A percentile compares a stretch with the other conserved stretches of the same genome.
phyloP scores from a whole-genome alignment of 2,888 invertebrate species.

The Epistrophella euchroma region DNA sequence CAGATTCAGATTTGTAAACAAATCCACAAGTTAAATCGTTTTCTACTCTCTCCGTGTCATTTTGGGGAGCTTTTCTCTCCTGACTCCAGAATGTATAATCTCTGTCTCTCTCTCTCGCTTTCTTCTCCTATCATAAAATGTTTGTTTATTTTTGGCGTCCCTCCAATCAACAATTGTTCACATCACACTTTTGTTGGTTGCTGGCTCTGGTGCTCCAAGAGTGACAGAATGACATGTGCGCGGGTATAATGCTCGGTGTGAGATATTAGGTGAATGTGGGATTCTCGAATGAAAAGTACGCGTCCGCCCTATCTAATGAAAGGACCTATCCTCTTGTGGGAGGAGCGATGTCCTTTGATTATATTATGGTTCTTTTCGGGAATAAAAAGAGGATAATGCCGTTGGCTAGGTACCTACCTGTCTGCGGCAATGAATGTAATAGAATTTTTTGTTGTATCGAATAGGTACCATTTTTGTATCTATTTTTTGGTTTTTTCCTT shows the following conservation, averaged over 20 bases:
- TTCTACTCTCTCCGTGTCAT: slow-evolving; percentile 36
- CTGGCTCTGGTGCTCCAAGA: slow-evolving; percentile 60
- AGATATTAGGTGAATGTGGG: slow-evolving; percentile 70
- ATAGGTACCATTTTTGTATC: slow-evolving; percentile 4
- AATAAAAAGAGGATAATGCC: slow-evolving; percentile 42
- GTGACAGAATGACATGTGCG: slow-evolving; percentile 73
- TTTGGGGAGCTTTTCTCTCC: slow-evolving; percentile 62
- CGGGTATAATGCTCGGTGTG: slow-evolving; percentile 58
- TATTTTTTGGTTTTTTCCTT: slow-evolving; percentile 26
- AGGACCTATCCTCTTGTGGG: slow-evolving; percentile 75
- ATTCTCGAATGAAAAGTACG: slow-evolving; percentile 74
- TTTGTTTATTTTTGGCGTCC: slow-evolving; percentile 63
- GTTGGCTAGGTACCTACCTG: slow-evolving; percentile 58
- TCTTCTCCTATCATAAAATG: slow-evolving; percentile 40
- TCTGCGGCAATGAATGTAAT: slow-evolving; percentile 49
- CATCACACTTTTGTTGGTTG: slow-evolving; percentile 62
- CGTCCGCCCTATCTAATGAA: slow-evolving; percentile 71
- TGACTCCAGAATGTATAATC: neutral
- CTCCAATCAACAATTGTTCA: slow-evolving; percentile 76
- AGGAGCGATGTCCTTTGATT: slow-evolving; percentile 73
- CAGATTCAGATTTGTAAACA: slow-evolving; percentile 56
- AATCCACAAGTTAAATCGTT: slow-evolving; percentile 33
- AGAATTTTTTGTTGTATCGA: slow-evolving; percentile 43
- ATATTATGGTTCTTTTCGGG: slow-evolving; percentile 42
- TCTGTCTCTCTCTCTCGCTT: neutral